Base-by-base conservation (phyloP, 2,888 invertebrate genomes). In the Zygothrica quintamaculata region DNA sequence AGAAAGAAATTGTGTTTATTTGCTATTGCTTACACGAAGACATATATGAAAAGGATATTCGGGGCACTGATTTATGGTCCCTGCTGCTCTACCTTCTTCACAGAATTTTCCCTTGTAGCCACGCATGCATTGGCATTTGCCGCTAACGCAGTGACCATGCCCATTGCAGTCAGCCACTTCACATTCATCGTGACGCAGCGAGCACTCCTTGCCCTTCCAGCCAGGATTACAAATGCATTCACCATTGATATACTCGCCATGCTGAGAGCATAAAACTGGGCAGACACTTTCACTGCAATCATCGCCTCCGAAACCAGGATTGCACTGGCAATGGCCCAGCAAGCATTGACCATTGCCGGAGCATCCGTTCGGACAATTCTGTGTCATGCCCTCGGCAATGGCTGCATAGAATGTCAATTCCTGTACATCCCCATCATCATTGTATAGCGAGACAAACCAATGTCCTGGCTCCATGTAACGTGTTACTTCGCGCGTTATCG, bases 201-300 rank as follows among this genome's bases (percentile, higher is more conserved):
- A 97, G 91, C 99, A 99, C 91, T 99, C 99, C 88, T 96, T 96
- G 77, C 99, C 99, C 92, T 98, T 99, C 98, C 98, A 99, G 42
- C 98, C 98, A 1, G 97, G 96, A 91, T 98, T 98, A 91, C 99
- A 99, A 88, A 97, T 96, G 90, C 99, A 99, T 91, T 97, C 96
- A 34, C 99, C 99, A 88, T 97, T 97, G 79, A 97, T 96, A 91
- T 99, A 99, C 90, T 98, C 97, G 29, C 99, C 99, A 72, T 98
- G 95, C 89, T 98, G 98, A 88, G 96, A 97, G 92, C 99, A 99
- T 50, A 99, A 92, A 2, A 98, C 97, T 46, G 99, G 99, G 89
- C 99, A 99, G 33, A 98, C 96, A 96, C 99, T 98, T 92, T 98
- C 97, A 90, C 97, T 97, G 91, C 99, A 99, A 90, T 98, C 98